Base-by-base conservation (phyloP, 2,113 vertebrate genomes). In the Pteropus alecto region DNA sequence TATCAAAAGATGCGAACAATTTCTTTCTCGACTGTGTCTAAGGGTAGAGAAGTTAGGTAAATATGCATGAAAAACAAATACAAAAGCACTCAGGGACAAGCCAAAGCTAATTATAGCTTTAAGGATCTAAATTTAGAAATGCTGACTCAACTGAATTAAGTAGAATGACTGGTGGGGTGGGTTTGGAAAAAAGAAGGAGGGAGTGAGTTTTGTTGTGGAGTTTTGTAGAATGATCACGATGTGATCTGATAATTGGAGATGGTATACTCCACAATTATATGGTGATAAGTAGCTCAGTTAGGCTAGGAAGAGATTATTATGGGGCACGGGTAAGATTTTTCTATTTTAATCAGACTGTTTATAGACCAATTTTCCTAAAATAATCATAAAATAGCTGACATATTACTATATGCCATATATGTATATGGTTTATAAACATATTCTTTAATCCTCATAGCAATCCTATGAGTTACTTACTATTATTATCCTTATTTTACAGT, bases 41-140 rank as follows among this genome's bases (percentile, higher is more conserved):
- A 67, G 87, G 22, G n/a, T 33, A 38, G 58, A 61, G 79, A 94
- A 63, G 15, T 68, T 67, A 88, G 26, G 86, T 65, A 88, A 93
- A 82, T 63, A 81, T 14, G 13, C 35, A 83, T 41, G 46, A 74
- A 93, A 89, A 97, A 79, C 68, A 96, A 94, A 65, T 12, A 86
- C 9, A 71, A 85, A 94, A 79, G 79, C 41, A 89, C 38, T 94
- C 22, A 10, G 46, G 88, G 71, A 93, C 71, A 97, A 96, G 71
- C 65, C 79, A 73, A 77, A 93, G 79, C 61, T 93, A 94, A 96
- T 91, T 74, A 93, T 70, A 94, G 38, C 33, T 56, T 88, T 90
- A 88, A 26, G 58, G 43, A 78, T 74, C 70, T 93, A 83, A 95
- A 93, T 89, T 93, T 94, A 95, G 90, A 94, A 90, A 76, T 71